Evolutionary conservation across 1,140 invertebrate genomes (phyloP), one percentile per base, ranked within the genome.

Genomic region (Bombyx mandarina): DNA sequence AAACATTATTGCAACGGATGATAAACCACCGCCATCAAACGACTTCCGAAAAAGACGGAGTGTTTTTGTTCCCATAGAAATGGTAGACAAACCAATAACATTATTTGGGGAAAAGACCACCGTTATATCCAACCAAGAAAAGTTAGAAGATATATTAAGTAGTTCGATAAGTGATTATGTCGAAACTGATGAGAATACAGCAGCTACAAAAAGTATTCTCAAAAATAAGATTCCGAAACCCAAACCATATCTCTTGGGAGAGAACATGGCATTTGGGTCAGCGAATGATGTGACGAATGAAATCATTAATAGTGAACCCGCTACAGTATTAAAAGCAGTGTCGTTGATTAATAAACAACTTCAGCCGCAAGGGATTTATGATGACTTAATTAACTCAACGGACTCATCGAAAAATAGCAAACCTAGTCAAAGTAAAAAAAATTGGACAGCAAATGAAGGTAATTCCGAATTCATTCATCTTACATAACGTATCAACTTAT

Each of bases 1-100:
- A 0, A 94, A 95, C 73, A 95, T 96, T 52, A 94, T 96, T n/a
- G 94, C 94, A 77, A 95, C 94, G 0, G 93, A 95, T 76, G 93
- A 93, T 52, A 95, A 95, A 76, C 94, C 94, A 52, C 94, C 94
- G 22, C 93, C 94, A 7, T 93, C 93, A 1, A 93, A 94, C 74
- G 92, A 93, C 74, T 95, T 94, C 75, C 88, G 94, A 58, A 89
- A 92, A 69, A 83, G 91, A 60, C 88, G 91, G 57, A 89, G 90
- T 76, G 88, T 77, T 10, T 85, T 88, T 67, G 77, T 85, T 10
- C 79, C 80, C 12, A 72, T 83, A 56, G 81, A 82, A 56, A 88
- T 75, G 61, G 81, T 79, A 56, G 80, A 85, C 49, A 86, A 76
- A 65, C 70, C 79, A 9, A 79, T 86, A 48, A 87, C 79, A 12